Conservation (phyloP, 2,888 invertebrate species). For the Cheilosia vulpina region DNA sequence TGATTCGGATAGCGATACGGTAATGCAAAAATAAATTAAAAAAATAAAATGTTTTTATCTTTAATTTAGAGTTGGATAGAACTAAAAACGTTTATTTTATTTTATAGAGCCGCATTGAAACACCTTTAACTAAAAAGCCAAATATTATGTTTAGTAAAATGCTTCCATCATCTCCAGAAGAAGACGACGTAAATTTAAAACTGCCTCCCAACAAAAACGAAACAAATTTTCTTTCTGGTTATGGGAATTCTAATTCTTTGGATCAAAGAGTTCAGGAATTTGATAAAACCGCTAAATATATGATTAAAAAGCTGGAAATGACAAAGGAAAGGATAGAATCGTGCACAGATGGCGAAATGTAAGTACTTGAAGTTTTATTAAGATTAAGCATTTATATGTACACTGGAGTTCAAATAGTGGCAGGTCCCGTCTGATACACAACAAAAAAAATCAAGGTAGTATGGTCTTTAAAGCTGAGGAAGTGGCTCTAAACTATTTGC, state of each 20-base stretch:
- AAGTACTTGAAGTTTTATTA: slow-evolving; percentile 55
- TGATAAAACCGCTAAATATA: slow-evolving; percentile 82
- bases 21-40: slow-evolving; percentile 77
- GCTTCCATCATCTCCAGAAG: slow-evolving; percentile 79
- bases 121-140: slow-evolving; percentile 81
- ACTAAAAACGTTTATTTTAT: slow-evolving; percentile 27
- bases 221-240: slow-evolving; percentile 61
- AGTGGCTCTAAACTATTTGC: no score
- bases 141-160: slow-evolving; percentile 80
- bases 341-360: slow-evolving; percentile 81
- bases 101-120: slow-evolving; percentile 82
- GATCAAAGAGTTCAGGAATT: slow-evolving; percentile 82
- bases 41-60: neutral
- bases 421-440: no score
- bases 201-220: slow-evolving; percentile 78
- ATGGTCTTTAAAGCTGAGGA: no score
- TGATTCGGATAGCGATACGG: slow-evolving; percentile 84
- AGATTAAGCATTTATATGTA: no score
- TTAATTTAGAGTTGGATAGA: neutral
- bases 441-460: no score
- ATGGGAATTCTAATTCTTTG: slow-evolving; percentile 78
- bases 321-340: slow-evolving; percentile 81
- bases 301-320: slow-evolving; percentile 82
- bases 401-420: no score
- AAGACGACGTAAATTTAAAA: slow-evolving; percentile 80